Evolutionary conservation across 2,888 invertebrate species (phyloP).

Genomic region (Callimorpha dominula): DNA sequence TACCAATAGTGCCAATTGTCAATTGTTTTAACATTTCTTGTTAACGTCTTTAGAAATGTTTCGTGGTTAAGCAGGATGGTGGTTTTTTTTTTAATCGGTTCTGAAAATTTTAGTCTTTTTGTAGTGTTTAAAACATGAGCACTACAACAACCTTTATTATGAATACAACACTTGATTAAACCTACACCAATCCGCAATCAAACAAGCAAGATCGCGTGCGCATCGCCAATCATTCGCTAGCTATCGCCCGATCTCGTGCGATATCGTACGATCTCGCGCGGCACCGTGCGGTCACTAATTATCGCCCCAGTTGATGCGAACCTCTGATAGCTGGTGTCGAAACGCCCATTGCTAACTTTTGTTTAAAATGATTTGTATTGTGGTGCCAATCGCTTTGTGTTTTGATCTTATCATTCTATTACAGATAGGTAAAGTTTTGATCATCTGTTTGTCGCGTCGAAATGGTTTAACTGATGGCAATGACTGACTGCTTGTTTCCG

Average conservation of each 20-base stretch:
- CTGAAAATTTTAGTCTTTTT: not conserved
- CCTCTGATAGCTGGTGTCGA: slow-evolving; percentile 32
- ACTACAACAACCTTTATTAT: not conserved
- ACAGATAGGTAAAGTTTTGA: slow-evolving; percentile 17
- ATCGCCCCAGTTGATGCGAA: slow-evolving; percentile 37
- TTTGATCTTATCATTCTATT: slow-evolving; percentile 26
- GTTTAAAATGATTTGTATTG: slow-evolving; percentile 34
- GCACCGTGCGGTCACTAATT: slow-evolving; percentile 33
- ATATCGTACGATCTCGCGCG: slow-evolving; percentile 41
- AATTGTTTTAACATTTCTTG: too few species aligned
- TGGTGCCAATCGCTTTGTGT: slow-evolving; percentile 18
- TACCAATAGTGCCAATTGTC: too few species aligned
- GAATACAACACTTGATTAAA: slow-evolving; percentile 7
- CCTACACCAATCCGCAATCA: slow-evolving; percentile 12
- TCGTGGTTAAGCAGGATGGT: too few species aligned
- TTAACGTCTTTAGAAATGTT: too few species aligned
- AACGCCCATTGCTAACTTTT: slow-evolving; percentile 44
- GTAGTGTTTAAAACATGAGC: not conserved
- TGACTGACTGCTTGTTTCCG: slow-evolving; percentile 5
- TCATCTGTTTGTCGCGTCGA: slow-evolving; percentile 12
- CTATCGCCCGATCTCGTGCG: slow-evolving; percentile 45
- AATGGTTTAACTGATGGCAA: slow-evolving; percentile 9
- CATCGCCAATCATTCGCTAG: slow-evolving; percentile 33
- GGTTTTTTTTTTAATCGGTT: too few species aligned
- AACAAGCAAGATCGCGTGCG: slow-evolving; percentile 29